Conservation (phyloP, 2,888 invertebrate species). For the Atrina japonica region DNA sequence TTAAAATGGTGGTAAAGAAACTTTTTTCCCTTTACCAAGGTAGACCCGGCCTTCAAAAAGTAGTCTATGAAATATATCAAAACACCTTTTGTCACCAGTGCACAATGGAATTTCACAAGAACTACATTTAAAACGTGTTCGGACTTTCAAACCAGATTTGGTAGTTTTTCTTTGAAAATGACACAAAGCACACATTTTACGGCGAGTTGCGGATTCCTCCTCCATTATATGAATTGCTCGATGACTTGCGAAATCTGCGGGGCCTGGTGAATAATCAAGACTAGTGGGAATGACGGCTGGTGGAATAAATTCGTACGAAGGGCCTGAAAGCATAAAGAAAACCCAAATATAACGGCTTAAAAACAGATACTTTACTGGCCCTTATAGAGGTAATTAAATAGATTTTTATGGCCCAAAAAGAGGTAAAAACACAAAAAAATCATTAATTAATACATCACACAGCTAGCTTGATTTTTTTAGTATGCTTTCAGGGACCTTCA, state of each 20-base stretch:
- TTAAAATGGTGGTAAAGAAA: neutral
- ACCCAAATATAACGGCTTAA: too few relatives aligned
- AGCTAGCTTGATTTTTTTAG: too few relatives aligned
- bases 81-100: conserved; percentile 34
- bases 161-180: conserved; percentile 35
- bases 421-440: too few relatives aligned
- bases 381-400: too few relatives aligned
- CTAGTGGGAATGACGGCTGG: neutral
- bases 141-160: conserved; percentile 32
- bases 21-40: conserved; percentile 20
- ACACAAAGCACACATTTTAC: conserved; percentile 39
- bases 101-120: conserved; percentile 41
- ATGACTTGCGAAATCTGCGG: conserved; percentile 15
- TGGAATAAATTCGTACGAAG: conserved; percentile 10
- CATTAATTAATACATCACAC: too few relatives aligned
- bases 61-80: conserved; percentile 32
- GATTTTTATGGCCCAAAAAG: too few relatives aligned
- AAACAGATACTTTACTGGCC: too few relatives aligned
- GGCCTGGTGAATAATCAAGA: conserved; percentile 5
- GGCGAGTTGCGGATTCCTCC: conserved; percentile 20
- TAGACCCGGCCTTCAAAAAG: conserved; percentile 13
- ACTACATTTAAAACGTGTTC: conserved; percentile 36
- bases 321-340: conserved; percentile 24
- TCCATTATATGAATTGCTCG: conserved; percentile 18
- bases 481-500: too few relatives aligned